Conservation (phyloP, 2,113 vertebrate species). For the Mormoops blainvillei region DNA sequence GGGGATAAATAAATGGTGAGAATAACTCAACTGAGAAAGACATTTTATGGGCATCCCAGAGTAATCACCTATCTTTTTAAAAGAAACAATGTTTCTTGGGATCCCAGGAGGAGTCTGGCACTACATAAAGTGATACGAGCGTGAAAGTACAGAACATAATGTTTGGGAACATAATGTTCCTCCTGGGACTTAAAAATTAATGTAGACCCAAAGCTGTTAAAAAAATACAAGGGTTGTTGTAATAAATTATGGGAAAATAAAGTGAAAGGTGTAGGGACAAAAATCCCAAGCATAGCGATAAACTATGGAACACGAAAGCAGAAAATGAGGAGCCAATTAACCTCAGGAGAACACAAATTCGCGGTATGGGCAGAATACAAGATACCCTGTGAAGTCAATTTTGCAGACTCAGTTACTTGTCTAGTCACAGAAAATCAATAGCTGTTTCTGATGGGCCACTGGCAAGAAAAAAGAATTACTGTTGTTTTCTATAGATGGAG, state of each 20-base stretch:
- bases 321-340: conserved; percentile 13
- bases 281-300: background rate
- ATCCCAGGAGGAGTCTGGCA: conserved; percentile 69
- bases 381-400: background rate
- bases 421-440: conserved; percentile 28
- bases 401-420: conserved; percentile 7
- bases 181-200: conserved; percentile 59
- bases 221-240: conserved; percentile 33
- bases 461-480: background rate
- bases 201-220: conserved; percentile 50
- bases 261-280: conserved; percentile 34
- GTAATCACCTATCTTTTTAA: conserved; percentile 46
- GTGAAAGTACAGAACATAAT: conserved; percentile 63
- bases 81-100: conserved; percentile 61
- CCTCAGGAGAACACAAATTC: background rate
- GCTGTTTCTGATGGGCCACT: conserved; percentile 4
- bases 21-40: conserved; percentile 34
- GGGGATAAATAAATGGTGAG: conserved; percentile 37
- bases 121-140: conserved; percentile 43
- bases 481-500: conserved; percentile 30
- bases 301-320: background rate
- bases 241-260: conserved; percentile 50
- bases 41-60: conserved; percentile 35
- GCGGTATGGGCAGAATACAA: background rate
- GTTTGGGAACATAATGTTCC: conserved; percentile 67